Conservation (phyloP, 1,140 invertebrate genomes). For the Aphidius gifuensis region DNA sequence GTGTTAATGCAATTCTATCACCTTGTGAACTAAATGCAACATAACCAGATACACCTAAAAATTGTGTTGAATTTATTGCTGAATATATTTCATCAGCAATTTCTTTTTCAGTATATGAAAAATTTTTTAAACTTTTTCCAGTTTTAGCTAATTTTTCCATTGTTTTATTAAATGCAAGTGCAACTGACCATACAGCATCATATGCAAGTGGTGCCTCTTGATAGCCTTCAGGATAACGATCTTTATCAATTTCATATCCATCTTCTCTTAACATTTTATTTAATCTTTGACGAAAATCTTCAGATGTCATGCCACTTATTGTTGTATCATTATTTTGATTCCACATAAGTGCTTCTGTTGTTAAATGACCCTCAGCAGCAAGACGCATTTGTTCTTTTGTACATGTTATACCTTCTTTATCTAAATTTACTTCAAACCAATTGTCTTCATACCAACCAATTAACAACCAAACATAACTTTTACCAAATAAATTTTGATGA, state of each 20-base stretch:
- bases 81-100: constrained; percentile 94
- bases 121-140: constrained; percentile 86
- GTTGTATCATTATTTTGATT: constrained; percentile 91
- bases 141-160: constrained; percentile 79
- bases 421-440: constrained; percentile 91
- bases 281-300: constrained; percentile 72
- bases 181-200: constrained; percentile 98
- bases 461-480: constrained; percentile 98
- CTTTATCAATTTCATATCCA: constrained; percentile 78
- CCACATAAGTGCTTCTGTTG: constrained; percentile 97
- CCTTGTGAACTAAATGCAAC: constrained; percentile 96
- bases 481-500: constrained; percentile 91
- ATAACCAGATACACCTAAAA: constrained; percentile 92
- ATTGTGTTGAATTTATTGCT: constrained; percentile 96
- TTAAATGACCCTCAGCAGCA: constrained; percentile 95
- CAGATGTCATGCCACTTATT: constrained; percentile 87
- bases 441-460: constrained; percentile 97
- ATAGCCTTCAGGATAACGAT: constrained; percentile 88
- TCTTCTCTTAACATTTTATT: constrained; percentile 74
- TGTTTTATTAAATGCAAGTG: constrained; percentile 94
- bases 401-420: constrained; percentile 87
- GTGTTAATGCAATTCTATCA: constrained; percentile 96
- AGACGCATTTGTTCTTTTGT: constrained; percentile 87
- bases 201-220: constrained; percentile 98
- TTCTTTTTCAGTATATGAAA: constrained; percentile 94